phyloP scores from a whole-genome alignment of 2,113 vertebrate genomes.

The Gadus macrocephalus region DNA sequence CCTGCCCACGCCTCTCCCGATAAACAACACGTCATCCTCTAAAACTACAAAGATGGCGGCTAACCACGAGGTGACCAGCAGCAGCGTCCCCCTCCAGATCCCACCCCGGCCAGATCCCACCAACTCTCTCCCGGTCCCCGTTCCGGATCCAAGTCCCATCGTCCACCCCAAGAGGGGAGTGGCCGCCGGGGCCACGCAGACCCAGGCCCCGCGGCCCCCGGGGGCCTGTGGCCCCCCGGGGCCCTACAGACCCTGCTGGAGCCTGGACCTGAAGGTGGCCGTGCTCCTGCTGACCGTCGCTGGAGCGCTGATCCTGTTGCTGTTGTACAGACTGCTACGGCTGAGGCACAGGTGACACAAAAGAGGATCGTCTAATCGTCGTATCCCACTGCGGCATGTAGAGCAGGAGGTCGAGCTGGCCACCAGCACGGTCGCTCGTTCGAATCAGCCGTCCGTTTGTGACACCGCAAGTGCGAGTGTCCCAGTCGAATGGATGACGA shows the following conservation, averaged over 20 bases:
- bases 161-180: slow-evolving; percentile 28
- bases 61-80: no score
- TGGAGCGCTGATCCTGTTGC: slow-evolving; percentile 60
- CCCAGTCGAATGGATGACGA: no score
- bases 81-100: no score
- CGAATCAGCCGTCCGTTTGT: no score
- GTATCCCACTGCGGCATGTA: neutral
- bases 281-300: slow-evolving; percentile 60
- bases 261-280: slow-evolving; percentile 47
- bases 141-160: slow-evolving; percentile 1
- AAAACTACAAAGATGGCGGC: no score
- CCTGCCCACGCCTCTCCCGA: no score
- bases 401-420: neutral
- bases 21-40: no score
- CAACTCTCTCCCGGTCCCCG: no score
- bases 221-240: slow-evolving; percentile 39
- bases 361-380: neutral
- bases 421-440: neutral
- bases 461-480: no score
- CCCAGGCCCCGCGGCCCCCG: slow-evolving; percentile 30
- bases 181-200: slow-evolving; percentile 32
- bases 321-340: slow-evolving; percentile 65
- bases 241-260: slow-evolving; percentile 47
- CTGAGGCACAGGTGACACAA: slow-evolving; percentile 59
- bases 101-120: neutral